A percentile compares a stretch with the other conserved stretches of the same genome.
Conservation (phyloP, 2,888 invertebrate genomes). For the Drosophila colorata region DNA sequence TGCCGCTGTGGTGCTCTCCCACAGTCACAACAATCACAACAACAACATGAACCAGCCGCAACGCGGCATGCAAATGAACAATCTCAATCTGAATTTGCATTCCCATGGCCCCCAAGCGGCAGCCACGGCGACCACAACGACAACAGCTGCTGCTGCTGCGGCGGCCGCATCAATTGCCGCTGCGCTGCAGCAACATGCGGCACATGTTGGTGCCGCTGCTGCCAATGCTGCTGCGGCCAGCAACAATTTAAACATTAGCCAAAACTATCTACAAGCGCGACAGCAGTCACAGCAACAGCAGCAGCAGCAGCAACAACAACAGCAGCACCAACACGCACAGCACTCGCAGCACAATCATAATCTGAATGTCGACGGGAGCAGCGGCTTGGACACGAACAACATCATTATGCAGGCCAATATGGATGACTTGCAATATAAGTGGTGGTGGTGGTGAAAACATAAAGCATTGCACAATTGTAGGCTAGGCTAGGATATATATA, state of each 20-base stretch:
- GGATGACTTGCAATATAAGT: conserved; percentile 84
- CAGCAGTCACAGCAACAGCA: conserved; percentile 62
- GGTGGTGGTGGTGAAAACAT: conserved; percentile 84
- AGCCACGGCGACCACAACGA: conserved; percentile 82
- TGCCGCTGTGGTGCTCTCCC: conserved; percentile 81
- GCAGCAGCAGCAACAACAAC: conserved; percentile 50
- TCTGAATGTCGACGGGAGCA: conserved; percentile 68
- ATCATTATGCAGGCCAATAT: conserved; percentile 84
- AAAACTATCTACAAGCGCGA: conserved; percentile 67
- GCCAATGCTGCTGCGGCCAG: conserved; percentile 54
- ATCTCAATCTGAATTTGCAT: conserved; percentile 81
- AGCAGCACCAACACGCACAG: conserved; percentile 52
- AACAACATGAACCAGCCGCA: conserved; percentile 67
- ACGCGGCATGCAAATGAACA: conserved; percentile 82
- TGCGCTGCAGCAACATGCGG: conserved; percentile 62
- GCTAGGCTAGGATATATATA: conserved; percentile 53
- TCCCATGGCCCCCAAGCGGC: conserved; percentile 72
- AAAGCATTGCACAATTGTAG: conserved; percentile 45
- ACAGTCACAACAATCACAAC: conserved; percentile 43
- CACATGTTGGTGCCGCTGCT: conserved; percentile 57
- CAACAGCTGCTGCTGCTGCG: conserved; percentile 73
- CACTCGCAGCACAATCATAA: conserved; percentile 72
- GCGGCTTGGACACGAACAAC: conserved; percentile 84
- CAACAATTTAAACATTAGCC: conserved; percentile 72
- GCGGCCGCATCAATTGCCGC: conserved; percentile 63